These are phyloP conservation scores for Anoplophora glabripennis DNA, from an alignment of 1,140 invertebrate genomes.

Conservation along the genomic window DNA sequence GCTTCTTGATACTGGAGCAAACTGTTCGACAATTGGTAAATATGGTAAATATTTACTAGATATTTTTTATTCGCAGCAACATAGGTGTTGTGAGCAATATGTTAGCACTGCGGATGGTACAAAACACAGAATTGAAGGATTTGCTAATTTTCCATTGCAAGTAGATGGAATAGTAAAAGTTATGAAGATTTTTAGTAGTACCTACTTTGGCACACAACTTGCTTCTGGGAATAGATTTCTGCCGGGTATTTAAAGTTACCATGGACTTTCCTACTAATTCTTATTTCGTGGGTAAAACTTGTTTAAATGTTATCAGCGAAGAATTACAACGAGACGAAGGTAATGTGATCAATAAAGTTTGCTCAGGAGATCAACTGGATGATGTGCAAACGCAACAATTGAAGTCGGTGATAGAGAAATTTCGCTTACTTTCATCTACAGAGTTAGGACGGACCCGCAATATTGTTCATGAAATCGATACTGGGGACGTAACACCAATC, in stretches of 20 bases:
- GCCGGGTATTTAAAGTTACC: background rate
- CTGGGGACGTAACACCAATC: slow-evolving; percentile 19
- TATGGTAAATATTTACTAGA: background rate
- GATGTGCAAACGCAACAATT: background rate
- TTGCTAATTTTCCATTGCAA: background rate
- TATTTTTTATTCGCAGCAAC: background rate
- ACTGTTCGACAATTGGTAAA: background rate
- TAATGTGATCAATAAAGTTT: slow-evolving; percentile 1
- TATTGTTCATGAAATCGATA: slow-evolving; percentile 28
- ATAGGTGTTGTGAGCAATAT: background rate
- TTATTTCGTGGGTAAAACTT: background rate
- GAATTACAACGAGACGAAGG: slow-evolving; percentile 1
- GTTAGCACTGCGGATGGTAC: slow-evolving; percentile 2
- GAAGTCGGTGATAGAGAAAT: background rate
- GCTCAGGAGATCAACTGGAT: background rate
- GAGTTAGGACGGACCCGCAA: slow-evolving; percentile 4
- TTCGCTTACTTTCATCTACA: background rate
- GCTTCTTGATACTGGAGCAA: background rate
- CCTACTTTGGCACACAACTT: background rate
- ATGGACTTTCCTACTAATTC: background rate
- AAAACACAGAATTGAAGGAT: background rate
- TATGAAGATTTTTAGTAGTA: background rate
- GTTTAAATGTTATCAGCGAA: background rate
- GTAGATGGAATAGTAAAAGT: background rate
- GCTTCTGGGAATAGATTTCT: slow-evolving; percentile 2